Evolutionary conservation across 2,113 vertebrate genomes (phyloP).

Genomic region (Lichenostomus cassidix): DNA sequence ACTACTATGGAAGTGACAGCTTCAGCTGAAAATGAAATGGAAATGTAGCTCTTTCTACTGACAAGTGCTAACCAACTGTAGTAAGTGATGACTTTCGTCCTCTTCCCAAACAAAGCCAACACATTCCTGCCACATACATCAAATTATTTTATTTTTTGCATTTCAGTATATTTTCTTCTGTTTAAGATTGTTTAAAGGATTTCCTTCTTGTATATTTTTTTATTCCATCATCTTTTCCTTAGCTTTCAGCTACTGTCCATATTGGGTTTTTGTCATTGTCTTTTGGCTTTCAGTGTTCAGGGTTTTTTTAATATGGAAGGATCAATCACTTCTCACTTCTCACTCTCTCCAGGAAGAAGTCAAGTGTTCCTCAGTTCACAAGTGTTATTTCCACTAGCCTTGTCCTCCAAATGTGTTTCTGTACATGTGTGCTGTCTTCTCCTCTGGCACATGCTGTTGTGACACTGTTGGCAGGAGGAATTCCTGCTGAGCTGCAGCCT

Average conservation of each 20-base stretch:
- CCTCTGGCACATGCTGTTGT: not conserved
- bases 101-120: not conserved
- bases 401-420: not conserved
- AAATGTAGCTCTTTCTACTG: not conserved
- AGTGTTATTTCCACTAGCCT: not conserved
- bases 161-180: not conserved
- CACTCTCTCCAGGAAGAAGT: not conserved
- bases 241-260: not conserved
- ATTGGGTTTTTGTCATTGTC: not conserved
- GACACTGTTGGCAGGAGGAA: not conserved
- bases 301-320: not conserved
- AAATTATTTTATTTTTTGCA: not conserved
- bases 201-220: not conserved
- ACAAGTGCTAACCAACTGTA: not conserved
- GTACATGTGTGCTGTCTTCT: not conserved
- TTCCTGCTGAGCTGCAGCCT: not conserved
- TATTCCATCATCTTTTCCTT: not conserved
- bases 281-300: not conserved
- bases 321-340: not conserved
- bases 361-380: not conserved
- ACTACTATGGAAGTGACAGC: not conserved
- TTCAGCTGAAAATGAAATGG: not conserved
- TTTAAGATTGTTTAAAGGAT: not conserved
- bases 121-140: not conserved
- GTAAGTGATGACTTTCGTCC: not conserved